Conservation (phyloP, 2,888 invertebrate species). For the Erebia ligea region DNA sequence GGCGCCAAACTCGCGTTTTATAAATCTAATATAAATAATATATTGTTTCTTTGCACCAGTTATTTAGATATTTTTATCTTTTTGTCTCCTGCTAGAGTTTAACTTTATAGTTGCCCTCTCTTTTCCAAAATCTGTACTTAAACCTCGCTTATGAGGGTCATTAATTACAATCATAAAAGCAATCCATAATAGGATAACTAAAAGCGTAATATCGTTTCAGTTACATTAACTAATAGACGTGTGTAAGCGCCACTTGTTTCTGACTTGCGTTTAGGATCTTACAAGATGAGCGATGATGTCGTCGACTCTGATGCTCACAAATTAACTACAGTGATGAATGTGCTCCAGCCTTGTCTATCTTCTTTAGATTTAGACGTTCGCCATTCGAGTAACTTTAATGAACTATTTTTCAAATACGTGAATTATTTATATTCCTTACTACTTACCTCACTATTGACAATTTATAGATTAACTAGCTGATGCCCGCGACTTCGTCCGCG, state of each 20-base stretch:
- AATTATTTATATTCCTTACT: not conserved
- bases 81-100: not conserved
- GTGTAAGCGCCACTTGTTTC: slow-evolving; percentile 57
- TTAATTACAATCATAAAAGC: not conserved
- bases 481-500: too few species aligned
- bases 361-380: not conserved
- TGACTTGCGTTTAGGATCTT: slow-evolving; percentile 61
- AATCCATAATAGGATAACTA: not conserved
- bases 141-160: not conserved
- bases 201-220: slow-evolving; percentile 17
- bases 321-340: slow-evolving; percentile 80
- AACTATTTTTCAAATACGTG: too few species aligned
- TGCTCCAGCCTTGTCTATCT: slow-evolving; percentile 40
- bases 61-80: not conserved
- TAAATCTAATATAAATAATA: slow-evolving; percentile 4
- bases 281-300: slow-evolving; percentile 77
- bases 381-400: not conserved
- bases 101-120: not conserved
- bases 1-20: slow-evolving; percentile 36
- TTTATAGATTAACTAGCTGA: too few species aligned
- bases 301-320: slow-evolving; percentile 76
- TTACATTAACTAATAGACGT: slow-evolving; percentile 3
- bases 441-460: too few species aligned
- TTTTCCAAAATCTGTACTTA: not conserved
- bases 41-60: slow-evolving; percentile 15